Evolutionary conservation across 1,140 invertebrate species (phyloP).

Genomic region (Arctopsyche grandis): DNA sequence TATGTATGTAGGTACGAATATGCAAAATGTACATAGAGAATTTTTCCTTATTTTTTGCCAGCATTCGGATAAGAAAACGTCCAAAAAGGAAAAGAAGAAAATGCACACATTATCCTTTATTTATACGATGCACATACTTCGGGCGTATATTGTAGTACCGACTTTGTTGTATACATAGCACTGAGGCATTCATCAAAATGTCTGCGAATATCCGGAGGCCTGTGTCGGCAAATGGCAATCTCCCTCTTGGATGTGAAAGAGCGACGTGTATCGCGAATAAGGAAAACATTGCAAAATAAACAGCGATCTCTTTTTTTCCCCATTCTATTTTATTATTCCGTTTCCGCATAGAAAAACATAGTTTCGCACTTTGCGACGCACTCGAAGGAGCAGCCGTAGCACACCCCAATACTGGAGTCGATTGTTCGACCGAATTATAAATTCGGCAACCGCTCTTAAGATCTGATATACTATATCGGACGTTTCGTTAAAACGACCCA

Average conservation of each 20-base stretch:
- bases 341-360: slow-evolving; percentile 48
- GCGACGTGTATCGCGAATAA: slow-evolving; percentile 45
- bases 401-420: background rate
- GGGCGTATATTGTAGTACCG: too few species aligned
- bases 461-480: too few species aligned
- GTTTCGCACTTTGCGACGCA: slow-evolving; percentile 47
- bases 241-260: too few species aligned
- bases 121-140: too few species aligned
- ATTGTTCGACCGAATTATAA: slow-evolving; percentile 7
- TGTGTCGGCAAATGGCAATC: slow-evolving; percentile 8
- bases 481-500: background rate
- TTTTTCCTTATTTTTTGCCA: too few species aligned
- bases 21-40: too few species aligned
- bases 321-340: slow-evolving; percentile 47
- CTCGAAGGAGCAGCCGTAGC: background rate
- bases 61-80: too few species aligned
- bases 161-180: background rate
- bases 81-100: too few species aligned
- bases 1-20: too few species aligned
- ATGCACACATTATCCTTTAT: too few species aligned
- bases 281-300: slow-evolving; percentile 51
- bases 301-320: slow-evolving; percentile 44
- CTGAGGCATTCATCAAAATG: slow-evolving; percentile 14
- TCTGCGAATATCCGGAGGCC: slow-evolving; percentile 2
- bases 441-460: too few species aligned